Percentiles rank a stretch among this genome's conserved stretches.
These are phyloP conservation scores for Pelecanus crispus DNA, from an alignment of 2,113 vertebrate genomes.

Conservation along the genomic window DNA sequence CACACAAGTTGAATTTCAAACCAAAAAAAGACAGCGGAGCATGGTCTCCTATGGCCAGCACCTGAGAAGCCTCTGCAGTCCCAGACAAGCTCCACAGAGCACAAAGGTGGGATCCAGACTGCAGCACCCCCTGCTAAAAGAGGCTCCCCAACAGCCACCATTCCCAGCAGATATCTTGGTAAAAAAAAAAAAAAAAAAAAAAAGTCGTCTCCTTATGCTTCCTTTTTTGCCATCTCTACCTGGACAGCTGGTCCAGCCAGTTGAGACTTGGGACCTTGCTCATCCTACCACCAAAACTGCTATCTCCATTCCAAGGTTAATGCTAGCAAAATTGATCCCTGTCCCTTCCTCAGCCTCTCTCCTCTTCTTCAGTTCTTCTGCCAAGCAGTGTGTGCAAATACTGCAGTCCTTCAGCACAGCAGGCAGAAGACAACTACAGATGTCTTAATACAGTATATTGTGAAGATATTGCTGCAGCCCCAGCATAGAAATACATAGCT, in stretches of 20 bases:
- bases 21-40: not conserved
- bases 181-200: not conserved
- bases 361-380: not conserved
- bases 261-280: not conserved
- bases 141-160: not conserved
- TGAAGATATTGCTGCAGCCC: not conserved
- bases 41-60: not conserved
- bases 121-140: not conserved
- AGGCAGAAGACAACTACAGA: not conserved
- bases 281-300: not conserved
- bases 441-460: not conserved
- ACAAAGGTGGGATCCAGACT: not conserved
- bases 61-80: not conserved
- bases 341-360: not conserved
- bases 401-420: not conserved
- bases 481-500: not conserved
- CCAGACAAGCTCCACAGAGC: fast-evolving
- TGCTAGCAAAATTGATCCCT: not conserved
- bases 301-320: not conserved
- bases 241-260: not conserved
- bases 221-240: not conserved
- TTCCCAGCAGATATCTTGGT: not conserved
- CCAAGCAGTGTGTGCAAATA: not conserved
- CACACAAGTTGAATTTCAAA: not conserved
- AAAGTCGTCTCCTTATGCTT: not conserved